phyloP scores from a whole-genome alignment of 2,113 vertebrate species.

The Leptosomus discolor region DNA sequence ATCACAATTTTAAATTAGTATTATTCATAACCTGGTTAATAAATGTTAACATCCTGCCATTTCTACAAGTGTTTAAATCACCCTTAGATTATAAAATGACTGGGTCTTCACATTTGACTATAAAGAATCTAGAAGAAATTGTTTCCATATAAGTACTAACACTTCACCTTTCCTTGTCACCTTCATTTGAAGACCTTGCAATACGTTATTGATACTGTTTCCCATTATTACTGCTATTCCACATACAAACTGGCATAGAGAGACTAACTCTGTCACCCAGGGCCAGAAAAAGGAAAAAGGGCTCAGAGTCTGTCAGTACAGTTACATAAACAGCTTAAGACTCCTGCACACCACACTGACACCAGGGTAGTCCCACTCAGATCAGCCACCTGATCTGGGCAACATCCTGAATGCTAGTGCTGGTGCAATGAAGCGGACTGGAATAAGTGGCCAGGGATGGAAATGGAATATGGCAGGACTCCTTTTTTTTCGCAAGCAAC shows the following conservation, averaged over 20 bases:
- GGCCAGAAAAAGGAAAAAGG: background rate
- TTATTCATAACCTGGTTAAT: background rate
- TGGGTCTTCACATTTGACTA: background rate
- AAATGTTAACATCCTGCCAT: background rate
- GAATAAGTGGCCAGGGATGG: background rate
- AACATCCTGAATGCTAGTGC: background rate
- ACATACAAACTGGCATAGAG: background rate
- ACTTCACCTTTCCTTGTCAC: background rate
- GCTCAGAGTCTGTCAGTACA: background rate
- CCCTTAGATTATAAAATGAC: background rate
- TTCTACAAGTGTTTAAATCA: background rate
- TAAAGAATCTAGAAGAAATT: background rate
- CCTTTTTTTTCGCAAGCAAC: background rate
- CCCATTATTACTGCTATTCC: background rate
- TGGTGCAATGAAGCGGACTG: background rate
- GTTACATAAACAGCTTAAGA: background rate
- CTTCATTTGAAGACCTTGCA: background rate
- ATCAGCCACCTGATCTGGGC: background rate
- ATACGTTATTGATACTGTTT: background rate
- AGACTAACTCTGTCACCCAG: background rate
- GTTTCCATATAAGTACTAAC: background rate
- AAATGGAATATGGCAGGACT: background rate
- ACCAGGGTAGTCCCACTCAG: accelerated
- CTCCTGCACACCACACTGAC: background rate
- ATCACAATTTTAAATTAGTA: background rate